Evolutionary conservation across 2,888 invertebrate genomes (phyloP).

Genomic region (Trichogramma dendrolimi): DNA sequence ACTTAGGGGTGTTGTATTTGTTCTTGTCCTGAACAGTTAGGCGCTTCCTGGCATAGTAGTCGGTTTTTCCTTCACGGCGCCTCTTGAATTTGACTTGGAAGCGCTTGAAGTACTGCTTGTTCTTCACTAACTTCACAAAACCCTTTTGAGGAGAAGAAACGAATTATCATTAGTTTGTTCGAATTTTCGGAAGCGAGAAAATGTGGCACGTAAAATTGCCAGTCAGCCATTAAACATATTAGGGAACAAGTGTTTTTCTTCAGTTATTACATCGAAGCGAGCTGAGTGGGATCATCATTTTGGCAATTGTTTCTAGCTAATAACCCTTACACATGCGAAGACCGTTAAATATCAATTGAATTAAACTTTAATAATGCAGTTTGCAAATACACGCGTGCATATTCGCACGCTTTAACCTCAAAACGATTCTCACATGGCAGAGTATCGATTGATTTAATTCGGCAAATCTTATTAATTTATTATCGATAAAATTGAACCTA

Average conservation of each 20-base stretch:
- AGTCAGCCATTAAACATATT: constrained; percentile 35
- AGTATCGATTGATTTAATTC: too few relatives aligned
- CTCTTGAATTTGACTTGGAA: constrained; percentile 97
- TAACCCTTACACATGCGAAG: too few relatives aligned
- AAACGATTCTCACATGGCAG: too few relatives aligned
- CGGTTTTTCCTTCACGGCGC: constrained; percentile 97
- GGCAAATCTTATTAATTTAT: too few relatives aligned
- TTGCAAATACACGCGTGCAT: too few relatives aligned
- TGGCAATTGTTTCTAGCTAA: constrained; percentile 8
- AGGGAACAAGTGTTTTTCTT: constrained; percentile 46
- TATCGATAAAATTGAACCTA: too few relatives aligned
- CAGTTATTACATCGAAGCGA: constrained; percentile 47
- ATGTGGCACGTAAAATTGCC: constrained; percentile 10
- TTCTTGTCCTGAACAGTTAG: constrained; percentile 98
- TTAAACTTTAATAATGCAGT: too few relatives aligned
- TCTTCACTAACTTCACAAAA: constrained; percentile 99
- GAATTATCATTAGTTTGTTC: constrained; percentile 2
- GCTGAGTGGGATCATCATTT: constrained; percentile 48
- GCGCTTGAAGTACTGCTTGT: constrained; percentile 99
- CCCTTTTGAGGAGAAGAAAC: constrained; percentile 58
- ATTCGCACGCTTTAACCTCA: too few relatives aligned
- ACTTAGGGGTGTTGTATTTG: constrained; percentile 99
- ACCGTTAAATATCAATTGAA: too few relatives aligned
- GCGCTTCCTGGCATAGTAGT: constrained; percentile 97
- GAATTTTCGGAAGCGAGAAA: neutral